Evolutionary conservation across 1,140 invertebrate genomes (phyloP), one percentile per base, ranked within the genome.

Genomic region (Saccostrea cuccullata): DNA sequence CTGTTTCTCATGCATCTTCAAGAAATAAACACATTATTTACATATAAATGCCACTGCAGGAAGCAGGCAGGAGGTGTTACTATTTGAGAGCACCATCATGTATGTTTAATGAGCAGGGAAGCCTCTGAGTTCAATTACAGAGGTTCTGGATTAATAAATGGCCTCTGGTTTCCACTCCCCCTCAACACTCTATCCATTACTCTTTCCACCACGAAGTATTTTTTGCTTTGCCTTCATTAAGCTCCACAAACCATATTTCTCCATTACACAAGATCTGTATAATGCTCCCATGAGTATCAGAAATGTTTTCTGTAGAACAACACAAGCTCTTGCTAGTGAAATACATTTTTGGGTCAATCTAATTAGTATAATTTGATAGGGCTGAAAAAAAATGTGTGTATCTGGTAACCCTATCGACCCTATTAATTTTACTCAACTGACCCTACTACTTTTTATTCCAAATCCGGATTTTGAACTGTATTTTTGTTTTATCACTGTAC

Each of bases 91-190:
- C 70, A 26, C 30, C 30, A 77, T 77, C 70, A 77, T 77, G 70
- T 77, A 77, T 77, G 70, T 77, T 77, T 77, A 77, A 77, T 77
- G 70, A 77, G 30, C 26, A 36, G 8, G 11, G 70, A 30, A 77
- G 26, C 23, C 70, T 30, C 11, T 30, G 13, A 36, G 70, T 77
- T 77, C 26, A 77, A 30, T 26, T 77, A 77, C 70, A 30, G 30
- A 30, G 26, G 23, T 77, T 30, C 70, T 77, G 23, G 70, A 77
- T 77, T 77, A 77, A 77, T 77, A 40, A 77, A 77, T 26, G 30
- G 30, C 70, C 70, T 73, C 23, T 15, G 12, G 23, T 26, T 47
- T 30, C 26, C 2, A 26, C 70, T 36, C 70, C 70, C 30, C 70
- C 30, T 77, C 70, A 23, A 26, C 70, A 30, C 23, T 30, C 12